phyloP scores from a whole-genome alignment of 92 coral and sea anemone species.

The Virgularia gustaviana region DNA sequence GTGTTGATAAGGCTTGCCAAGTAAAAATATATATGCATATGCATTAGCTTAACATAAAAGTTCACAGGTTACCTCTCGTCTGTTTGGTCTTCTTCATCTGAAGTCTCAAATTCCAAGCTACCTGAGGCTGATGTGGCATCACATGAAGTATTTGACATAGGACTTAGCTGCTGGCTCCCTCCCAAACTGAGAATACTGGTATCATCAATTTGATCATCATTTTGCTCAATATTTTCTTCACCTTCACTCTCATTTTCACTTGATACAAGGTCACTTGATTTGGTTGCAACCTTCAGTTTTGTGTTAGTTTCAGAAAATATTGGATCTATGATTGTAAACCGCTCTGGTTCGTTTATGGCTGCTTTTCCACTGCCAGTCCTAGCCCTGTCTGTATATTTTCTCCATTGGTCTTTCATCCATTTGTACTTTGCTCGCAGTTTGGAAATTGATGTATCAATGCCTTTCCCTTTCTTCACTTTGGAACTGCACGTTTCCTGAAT shows the following conservation, averaged over 20 bases:
- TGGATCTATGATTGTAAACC: conserved; percentile 51
- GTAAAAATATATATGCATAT: too few species aligned
- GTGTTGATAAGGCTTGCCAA: too few species aligned
- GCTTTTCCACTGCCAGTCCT: conserved; percentile 54
- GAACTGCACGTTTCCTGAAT: too few species aligned
- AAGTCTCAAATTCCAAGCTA: too few species aligned
- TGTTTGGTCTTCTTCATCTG: too few species aligned
- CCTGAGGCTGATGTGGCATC: too few species aligned
- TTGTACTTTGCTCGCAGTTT: conserved; percentile 25
- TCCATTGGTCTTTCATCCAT: conserved; percentile 51
- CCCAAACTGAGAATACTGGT: background rate
- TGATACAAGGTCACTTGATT: conserved; percentile 43
- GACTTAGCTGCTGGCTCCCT: too few species aligned
- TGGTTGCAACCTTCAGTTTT: conserved; percentile 44
- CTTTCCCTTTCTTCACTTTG: background rate
- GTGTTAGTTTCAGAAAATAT: conserved; percentile 43
- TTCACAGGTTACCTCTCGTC: too few species aligned
- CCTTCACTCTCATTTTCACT: conserved; percentile 6
- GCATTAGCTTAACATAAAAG: too few species aligned
- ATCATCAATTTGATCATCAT: background rate
- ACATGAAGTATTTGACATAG: too few species aligned
- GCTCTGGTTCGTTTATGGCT: conserved; percentile 49
- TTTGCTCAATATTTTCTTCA: conserved; percentile 13
- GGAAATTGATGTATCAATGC: background rate
- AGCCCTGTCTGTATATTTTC: conserved; percentile 42